Evolutionary conservation across 2,797 vertebrate species (phyloP), one percentile per base, ranked within the genome.

Genomic region (Alauda arvensis): DNA sequence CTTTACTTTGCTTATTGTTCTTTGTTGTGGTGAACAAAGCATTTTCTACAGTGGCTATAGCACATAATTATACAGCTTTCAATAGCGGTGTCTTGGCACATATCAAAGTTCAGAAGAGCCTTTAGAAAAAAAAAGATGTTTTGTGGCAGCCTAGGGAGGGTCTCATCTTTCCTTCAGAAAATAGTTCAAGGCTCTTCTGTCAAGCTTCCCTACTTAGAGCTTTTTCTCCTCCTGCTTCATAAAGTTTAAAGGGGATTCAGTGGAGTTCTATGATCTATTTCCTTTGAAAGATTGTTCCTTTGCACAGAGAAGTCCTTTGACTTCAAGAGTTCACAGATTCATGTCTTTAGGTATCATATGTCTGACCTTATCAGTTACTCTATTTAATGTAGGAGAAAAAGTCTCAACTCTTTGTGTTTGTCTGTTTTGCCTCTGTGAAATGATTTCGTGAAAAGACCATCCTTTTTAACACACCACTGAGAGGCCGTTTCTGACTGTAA

Each of bases 121-220:
- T 97, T 97, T 97, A 96, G 97, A 96, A 98, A 97, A 97, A 98
- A 98, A 98, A 98, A 98, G 97, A 98, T 97, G 97, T 98, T 99
- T 99, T 98, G 98, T 98, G 98, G 98, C 97, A 97, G 98, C 98
- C 98, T 97, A 98, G 97, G 98, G 98, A 98, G 98, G 97, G 98
- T 98, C 98, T 99, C 98, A 98, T 98, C 98, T 99, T 98, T 99
- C 98, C 97, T 98, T 98, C 98, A 97, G 98, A 98, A 97, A 97
- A 98, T 93, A 98, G 97, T 98, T 98, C 98, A 98, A 98, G 98
- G 98, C 98, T 98, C 97, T 97, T 98, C 98, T 98, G 97, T 98
- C 98, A 98, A 96, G 97, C 97, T 98, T 98, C 97, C 97, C 97
- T 97, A 97, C 97, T 97, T 97, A 97, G 97, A 98, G 97, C 97